phyloP scores from a whole-genome alignment of 1,140 invertebrate species.

The Coelopa frigida region DNA sequence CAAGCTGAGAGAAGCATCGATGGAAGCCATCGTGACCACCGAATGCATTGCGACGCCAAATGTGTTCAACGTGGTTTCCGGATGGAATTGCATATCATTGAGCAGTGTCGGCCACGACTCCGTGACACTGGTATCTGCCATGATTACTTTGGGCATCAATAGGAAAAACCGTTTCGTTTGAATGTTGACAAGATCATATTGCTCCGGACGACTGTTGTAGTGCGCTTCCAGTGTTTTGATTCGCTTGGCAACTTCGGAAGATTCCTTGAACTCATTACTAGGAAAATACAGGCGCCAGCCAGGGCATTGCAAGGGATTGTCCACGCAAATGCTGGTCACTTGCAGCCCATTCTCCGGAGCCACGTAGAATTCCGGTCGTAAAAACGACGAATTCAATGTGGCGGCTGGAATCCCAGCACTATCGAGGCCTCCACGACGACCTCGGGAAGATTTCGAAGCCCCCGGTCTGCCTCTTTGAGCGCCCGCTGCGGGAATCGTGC shows the following conservation, averaged over 20 bases:
- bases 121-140: slow-evolving; percentile 47
- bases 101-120: slow-evolving; percentile 50
- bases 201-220: slow-evolving; percentile 35
- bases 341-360: slow-evolving; percentile 29
- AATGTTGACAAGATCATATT: slow-evolving; percentile 45
- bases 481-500: slow-evolving; percentile 33
- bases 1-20: slow-evolving; percentile 10
- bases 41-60: slow-evolving; percentile 60
- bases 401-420: slow-evolving; percentile 8
- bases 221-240: slow-evolving; percentile 43
- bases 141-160: slow-evolving; percentile 46
- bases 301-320: slow-evolving; percentile 44
- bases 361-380: slow-evolving; percentile 29
- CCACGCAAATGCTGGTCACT: slow-evolving; percentile 22
- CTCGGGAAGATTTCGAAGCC: slow-evolving; percentile 1
- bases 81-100: slow-evolving; percentile 50
- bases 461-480: background rate
- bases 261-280: slow-evolving; percentile 46
- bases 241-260: slow-evolving; percentile 41
- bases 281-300: slow-evolving; percentile 60
- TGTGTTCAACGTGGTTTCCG: slow-evolving; percentile 51
- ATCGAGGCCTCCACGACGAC: background rate
- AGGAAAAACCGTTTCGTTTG: slow-evolving; percentile 45
- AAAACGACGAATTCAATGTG: slow-evolving; percentile 15
- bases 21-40: slow-evolving; percentile 35